Conservation (phyloP, 2,113 vertebrate species). For the Jacana jacana region DNA sequence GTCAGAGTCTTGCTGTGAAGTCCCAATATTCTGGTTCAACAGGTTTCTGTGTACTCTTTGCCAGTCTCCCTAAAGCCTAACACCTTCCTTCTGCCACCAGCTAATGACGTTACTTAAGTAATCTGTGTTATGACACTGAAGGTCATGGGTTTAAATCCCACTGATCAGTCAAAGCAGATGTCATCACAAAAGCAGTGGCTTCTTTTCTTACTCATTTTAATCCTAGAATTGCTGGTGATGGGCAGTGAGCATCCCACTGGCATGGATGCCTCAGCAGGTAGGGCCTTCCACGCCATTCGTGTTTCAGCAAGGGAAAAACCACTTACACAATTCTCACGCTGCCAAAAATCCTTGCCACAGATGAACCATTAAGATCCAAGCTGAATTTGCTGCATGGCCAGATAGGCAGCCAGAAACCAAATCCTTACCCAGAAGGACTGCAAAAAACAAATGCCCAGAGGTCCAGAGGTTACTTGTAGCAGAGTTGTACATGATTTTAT, state of each 20-base stretch:
- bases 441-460: neutral
- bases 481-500: neutral
- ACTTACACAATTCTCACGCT: neutral
- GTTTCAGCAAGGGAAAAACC: neutral
- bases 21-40: neutral
- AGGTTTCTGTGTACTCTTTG: neutral
- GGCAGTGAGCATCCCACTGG: neutral
- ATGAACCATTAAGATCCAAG: neutral
- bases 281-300: neutral
- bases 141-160: neutral
- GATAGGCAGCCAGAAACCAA: neutral
- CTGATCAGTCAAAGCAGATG: constrained; percentile 11
- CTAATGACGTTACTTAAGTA: neutral
- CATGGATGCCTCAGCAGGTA: neutral
- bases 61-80: neutral
- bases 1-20: neutral
- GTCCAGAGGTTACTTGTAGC: neutral
- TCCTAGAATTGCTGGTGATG: neutral
- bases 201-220: neutral
- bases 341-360: neutral
- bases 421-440: neutral
- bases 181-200: neutral
- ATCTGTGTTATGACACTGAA: neutral
- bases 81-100: neutral
- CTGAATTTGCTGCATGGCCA: neutral